Evolutionary conservation across 2,113 vertebrate genomes (phyloP), one percentile per base, ranked within the genome.

Genomic region (Zingel zingel): DNA sequence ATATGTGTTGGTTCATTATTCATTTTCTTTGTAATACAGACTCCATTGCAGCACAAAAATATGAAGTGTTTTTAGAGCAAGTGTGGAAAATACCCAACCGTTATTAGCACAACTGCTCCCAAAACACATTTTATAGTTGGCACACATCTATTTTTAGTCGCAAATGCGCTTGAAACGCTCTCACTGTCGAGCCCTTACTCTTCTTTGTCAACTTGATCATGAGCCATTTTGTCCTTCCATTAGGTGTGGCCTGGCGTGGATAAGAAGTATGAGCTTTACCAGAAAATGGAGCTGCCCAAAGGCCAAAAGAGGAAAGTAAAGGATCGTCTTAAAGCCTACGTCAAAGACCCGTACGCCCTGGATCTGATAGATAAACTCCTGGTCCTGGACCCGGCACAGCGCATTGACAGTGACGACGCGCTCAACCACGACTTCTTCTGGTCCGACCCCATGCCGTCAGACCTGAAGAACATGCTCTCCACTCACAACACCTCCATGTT

Each of bases 381-480:
- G 77, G 98, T 99, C n/a, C 94, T 99, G 82, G 98, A 99, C 45
- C 98, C 98, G 0, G 92, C 96, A 0, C 97, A 98, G 91, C 96
- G 98, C 54, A 97, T 94, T 0, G 98, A 99, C 94, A 99, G 98
- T 0, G 98, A 99, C 0, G 98, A 99, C 0, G 98, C 98, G 0
- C 96, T 99, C 63, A 99, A 99, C 91, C 98, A 99, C 0, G 98
- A 99, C 93, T 99, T 99, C 95, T 99, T 99, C 95, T 99, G 98
- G 98, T 99, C 97, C 0, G 98, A 99, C 91, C 98, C 98, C 39
- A 99, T 99, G 98, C 98, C 98, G 0, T 99, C 98, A 0, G 98
- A 99, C 93, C 96, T 99, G 76, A 99, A 99, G 90, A 98, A 97
- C 94, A 99, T 99, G 98, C 96, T 99, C 9, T 99, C 98, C 70